These are phyloP conservation scores for Idaea dimidiata DNA, from an alignment of 2,888 invertebrate species.

Conservation along the genomic window DNA sequence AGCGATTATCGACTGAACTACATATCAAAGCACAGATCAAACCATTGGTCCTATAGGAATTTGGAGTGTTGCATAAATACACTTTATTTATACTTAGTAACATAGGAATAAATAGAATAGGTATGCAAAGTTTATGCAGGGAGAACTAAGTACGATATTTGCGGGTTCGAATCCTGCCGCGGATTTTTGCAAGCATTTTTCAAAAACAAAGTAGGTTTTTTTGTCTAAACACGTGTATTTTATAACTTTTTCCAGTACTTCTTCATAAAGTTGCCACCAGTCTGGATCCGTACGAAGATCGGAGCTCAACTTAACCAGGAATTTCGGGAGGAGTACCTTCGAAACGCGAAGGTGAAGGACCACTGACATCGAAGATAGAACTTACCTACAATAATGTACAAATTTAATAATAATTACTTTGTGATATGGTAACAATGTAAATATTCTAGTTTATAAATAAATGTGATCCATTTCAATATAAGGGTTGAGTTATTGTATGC, in stretches of 20 bases:
- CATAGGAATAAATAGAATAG: too few species aligned
- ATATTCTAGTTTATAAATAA: neutral
- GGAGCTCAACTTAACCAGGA: constrained; percentile 80
- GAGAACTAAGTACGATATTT: too few species aligned
- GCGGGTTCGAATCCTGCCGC: too few species aligned
- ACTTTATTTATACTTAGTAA: too few species aligned
- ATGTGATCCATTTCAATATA: constrained; percentile 3
- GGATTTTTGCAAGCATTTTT: too few species aligned
- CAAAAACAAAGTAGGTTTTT: too few species aligned
- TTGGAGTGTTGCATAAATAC: too few species aligned
- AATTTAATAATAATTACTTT: constrained; percentile 1
- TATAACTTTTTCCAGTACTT: constrained; percentile 67
- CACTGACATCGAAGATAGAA: constrained; percentile 30
- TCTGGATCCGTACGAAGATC: constrained; percentile 83
- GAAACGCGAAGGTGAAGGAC: constrained; percentile 49
- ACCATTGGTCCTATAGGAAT: too few species aligned
- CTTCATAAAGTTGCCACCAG: constrained; percentile 81
- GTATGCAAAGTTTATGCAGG: too few species aligned
- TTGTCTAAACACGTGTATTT: too few species aligned
- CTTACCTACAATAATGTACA: neutral
- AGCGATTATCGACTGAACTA: too few species aligned
- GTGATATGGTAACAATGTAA: neutral
- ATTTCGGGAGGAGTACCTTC: constrained; percentile 83
- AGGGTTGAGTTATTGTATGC: neutral
- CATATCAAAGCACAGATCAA: too few species aligned